Base-by-base conservation (phyloP, 2,888 invertebrate species). In the Thecocarcelia acutangulata region DNA sequence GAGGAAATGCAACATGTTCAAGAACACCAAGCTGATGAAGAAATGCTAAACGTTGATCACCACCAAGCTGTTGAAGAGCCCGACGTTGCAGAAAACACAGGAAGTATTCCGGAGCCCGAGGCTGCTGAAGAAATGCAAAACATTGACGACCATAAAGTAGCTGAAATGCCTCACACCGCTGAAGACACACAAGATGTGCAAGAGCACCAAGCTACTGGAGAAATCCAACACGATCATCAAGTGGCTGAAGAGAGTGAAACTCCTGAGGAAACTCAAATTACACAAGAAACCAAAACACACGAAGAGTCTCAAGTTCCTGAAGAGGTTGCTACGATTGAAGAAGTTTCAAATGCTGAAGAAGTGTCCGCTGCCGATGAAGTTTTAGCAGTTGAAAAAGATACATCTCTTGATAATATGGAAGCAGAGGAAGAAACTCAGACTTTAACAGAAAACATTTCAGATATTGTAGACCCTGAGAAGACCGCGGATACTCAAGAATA, bases 1-100 rank as follows among this genome's bases (percentile, higher is more conserved):
- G 87, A 85, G 70, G 78, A 83, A 3, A 33, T 40, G 4, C 21
- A 33, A 48, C 21, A 48, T 13, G 17, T 28, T 50, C 50, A 21
- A 24, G 33, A 75, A 59, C 12, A 19, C n/a, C 44, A 74, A 69
- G 15, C 33, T 13, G 12, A 6, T 21, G 50, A 58, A 42, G 42
- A 59, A 75, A 58, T 28, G n/a, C 37, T 46, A 40, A 58, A 13
- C 12, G 8, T n/a, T 13, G 19, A 58, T 13, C 19, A 37, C 5
- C 8, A 4, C 2, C 37, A 58, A 58, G 5, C 0, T 40, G 13
- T 19, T 8, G 58, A 40, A 8, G 40, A 58, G 19, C 56, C 11
- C 0, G 11, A 58, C 9, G 15, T 9, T 59, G 4, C 8, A 17
- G 37, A 58, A 58, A 19, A 56, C 11, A 3, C 37, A 0, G 13